These are phyloP conservation scores for Caenorhabditis auriculariae DNA, from an alignment of 2,888 invertebrate genomes.

Conservation along the genomic window DNA sequence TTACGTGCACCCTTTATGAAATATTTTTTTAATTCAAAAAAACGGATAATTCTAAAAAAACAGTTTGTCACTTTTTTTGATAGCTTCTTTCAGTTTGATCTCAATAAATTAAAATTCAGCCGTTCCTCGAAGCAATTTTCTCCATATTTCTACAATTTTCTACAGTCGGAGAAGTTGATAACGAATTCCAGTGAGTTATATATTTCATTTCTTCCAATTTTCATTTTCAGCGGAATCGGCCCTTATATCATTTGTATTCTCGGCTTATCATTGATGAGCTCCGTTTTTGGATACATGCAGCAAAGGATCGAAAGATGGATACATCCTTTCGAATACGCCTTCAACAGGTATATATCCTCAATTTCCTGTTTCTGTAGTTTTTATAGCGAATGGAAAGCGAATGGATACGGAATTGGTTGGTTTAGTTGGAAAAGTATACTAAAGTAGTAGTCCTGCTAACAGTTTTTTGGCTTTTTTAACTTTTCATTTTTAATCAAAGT, in stretches of 20 bases:
- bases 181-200: slow-evolving; percentile 36
- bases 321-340: slow-evolving; percentile 45
- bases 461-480: too few species aligned
- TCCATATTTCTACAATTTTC: slow-evolving; percentile 53
- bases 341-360: slow-evolving; percentile 29
- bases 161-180: slow-evolving; percentile 51
- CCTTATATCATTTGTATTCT: slow-evolving; percentile 43
- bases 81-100: too few species aligned
- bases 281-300: slow-evolving; percentile 48
- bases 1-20: too few species aligned
- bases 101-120: background rate
- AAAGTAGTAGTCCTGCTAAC: too few species aligned
- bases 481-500: too few species aligned
- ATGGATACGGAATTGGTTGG: too few species aligned
- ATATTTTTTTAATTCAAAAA: too few species aligned
- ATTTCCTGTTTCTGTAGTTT: too few species aligned
- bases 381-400: too few species aligned
- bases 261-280: slow-evolving; percentile 43
- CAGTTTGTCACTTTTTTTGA: too few species aligned
- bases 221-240: slow-evolving; percentile 36
- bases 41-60: too few species aligned
- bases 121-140: slow-evolving; percentile 49
- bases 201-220: background rate
- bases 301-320: slow-evolving; percentile 47
- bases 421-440: too few species aligned